Conservation (phyloP, 2,888 invertebrate genomes). For the Phytoseiulus persimilis region DNA sequence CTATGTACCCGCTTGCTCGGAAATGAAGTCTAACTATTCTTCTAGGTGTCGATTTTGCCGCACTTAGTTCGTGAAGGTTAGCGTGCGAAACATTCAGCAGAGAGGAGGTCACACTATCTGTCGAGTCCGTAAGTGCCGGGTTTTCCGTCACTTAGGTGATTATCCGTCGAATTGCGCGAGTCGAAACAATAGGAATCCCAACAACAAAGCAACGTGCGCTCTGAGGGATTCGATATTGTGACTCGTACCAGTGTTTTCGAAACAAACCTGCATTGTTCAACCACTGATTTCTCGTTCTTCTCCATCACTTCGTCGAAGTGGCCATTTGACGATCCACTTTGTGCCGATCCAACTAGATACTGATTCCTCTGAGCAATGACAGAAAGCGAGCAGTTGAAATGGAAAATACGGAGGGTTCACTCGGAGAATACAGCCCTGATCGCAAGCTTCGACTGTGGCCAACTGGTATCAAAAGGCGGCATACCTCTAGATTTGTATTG, state of each 20-base stretch:
- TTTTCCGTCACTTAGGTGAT: not conserved
- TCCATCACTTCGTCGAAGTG: not conserved
- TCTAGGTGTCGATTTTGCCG: too few relatives aligned
- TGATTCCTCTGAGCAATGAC: not conserved
- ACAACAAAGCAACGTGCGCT: not conserved
- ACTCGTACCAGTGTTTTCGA: too few relatives aligned
- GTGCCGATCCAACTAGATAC: too few relatives aligned
- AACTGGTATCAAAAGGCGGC: not conserved
- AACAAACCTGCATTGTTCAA: too few relatives aligned
- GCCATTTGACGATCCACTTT: too few relatives aligned
- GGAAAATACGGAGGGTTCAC: conserved; percentile 13
- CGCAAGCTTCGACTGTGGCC: conserved; percentile 12
- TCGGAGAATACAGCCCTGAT: not conserved
- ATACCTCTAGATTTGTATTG: not conserved
- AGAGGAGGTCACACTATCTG: too few relatives aligned
- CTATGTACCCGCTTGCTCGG: too few relatives aligned
- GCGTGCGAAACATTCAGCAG: too few relatives aligned
- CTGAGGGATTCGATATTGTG: too few relatives aligned
- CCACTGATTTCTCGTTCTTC: not conserved
- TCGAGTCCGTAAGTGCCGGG: not conserved
- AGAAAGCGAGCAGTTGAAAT: not conserved
- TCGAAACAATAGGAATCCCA: not conserved
- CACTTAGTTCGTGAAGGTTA: too few relatives aligned
- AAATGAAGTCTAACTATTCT: too few relatives aligned
- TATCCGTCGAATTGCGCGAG: not conserved